These are phyloP conservation scores for Myripristis jacobus DNA, from an alignment of 2,797 vertebrate species.

Conservation along the genomic window DNA sequence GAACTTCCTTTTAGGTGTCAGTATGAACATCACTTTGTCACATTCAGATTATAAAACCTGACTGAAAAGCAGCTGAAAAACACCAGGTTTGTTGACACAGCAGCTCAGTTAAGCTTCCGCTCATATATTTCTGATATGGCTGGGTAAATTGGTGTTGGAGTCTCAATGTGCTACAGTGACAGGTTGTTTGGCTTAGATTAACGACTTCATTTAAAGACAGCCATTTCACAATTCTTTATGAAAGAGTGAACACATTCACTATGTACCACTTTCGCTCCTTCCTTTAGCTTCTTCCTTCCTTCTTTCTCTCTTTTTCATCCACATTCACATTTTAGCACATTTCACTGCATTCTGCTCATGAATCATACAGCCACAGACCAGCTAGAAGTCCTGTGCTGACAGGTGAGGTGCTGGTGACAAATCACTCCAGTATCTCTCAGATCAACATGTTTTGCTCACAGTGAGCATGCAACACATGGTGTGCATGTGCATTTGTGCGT, in stretches of 20 bases:
- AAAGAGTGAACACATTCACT: constrained; percentile 32
- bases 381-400: constrained; percentile 35
- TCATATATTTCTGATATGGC: constrained; percentile 16
- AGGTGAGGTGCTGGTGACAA: constrained; percentile 49
- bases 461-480: background rate
- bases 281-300: background rate
- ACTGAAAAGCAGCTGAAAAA: too few relatives aligned
- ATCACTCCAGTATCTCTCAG: constrained; percentile 51
- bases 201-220: constrained; percentile 53
- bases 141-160: constrained; percentile 16
- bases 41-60: too few relatives aligned
- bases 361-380: constrained; percentile 33
- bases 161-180: constrained; percentile 33
- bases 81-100: too few relatives aligned
- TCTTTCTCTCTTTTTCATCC: constrained; percentile 23
- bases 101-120: background rate
- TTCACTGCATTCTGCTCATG: constrained; percentile 14
- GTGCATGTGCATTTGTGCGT: background rate
- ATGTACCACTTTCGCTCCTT: background rate
- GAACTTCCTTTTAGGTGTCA: background rate
- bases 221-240: constrained; percentile 11
- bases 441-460: constrained; percentile 22
- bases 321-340: constrained; percentile 17
- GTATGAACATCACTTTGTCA: background rate
- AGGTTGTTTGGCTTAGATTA: constrained; percentile 54